Evolutionary conservation across 2,797 vertebrate species (phyloP).

Genomic region (Tenualosa thibaudeaui): DNA sequence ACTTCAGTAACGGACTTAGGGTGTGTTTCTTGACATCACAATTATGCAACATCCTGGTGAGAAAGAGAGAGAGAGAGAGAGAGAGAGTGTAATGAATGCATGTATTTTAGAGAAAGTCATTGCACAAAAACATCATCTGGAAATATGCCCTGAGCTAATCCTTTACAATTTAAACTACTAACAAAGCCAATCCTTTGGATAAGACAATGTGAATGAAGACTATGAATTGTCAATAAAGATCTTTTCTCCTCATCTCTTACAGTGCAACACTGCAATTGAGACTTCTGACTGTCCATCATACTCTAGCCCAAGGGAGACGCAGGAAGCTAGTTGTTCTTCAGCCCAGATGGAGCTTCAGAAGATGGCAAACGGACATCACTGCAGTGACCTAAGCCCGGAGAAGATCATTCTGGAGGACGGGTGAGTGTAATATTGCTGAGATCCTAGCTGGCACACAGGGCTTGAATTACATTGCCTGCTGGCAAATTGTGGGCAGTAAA

Average conservation of each 20-base stretch:
- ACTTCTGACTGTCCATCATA: not conserved
- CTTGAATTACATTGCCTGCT: too few relatives aligned
- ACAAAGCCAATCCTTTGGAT: not conserved
- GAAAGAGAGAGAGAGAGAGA: not conserved
- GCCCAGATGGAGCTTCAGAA: slow-evolving; percentile 74
- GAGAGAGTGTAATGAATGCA: too few relatives aligned
- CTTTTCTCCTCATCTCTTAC: not conserved
- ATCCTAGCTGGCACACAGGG: not conserved
- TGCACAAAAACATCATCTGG: too few relatives aligned
- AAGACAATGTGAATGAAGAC: not conserved
- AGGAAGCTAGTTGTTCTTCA: slow-evolving; percentile 25
- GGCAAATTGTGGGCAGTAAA: not conserved
- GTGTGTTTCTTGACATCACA: not conserved
- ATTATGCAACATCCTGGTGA: not conserved
- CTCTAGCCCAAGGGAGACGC: not conserved
- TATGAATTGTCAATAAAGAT: not conserved
- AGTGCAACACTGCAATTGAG: not conserved
- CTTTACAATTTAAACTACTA: too few relatives aligned
- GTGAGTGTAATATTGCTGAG: slow-evolving; percentile 52
- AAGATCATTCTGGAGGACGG: slow-evolving; percentile 60
- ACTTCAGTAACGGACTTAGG: not conserved
- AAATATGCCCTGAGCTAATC: too few relatives aligned
- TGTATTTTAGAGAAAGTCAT: too few relatives aligned
- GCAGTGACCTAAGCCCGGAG: slow-evolving; percentile 40
- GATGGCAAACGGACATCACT: slow-evolving; percentile 67